Conservation (phyloP, 1,140 invertebrate species). For the Pachyrhynchus sulphureomaculatus region DNA sequence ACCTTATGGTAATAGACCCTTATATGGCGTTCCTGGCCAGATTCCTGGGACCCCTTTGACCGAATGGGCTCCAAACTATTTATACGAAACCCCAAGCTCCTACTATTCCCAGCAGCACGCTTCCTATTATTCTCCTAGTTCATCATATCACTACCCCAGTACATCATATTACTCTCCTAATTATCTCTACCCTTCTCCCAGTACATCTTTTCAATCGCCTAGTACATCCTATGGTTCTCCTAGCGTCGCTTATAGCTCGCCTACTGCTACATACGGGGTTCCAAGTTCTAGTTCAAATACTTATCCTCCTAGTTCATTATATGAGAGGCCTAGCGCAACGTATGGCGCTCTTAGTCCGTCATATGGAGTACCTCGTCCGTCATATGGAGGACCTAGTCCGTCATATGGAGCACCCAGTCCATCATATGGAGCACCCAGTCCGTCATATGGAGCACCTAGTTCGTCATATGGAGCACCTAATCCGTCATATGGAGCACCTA, state of each 20-base stretch:
- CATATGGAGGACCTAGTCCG: too few species aligned
- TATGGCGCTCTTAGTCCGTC: conserved; percentile 10
- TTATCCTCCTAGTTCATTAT: conserved; percentile 6
- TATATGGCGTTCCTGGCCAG: conserved; percentile 16
- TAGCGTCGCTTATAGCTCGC: conserved; percentile 10
- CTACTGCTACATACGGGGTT: conserved; percentile 9
- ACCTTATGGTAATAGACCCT: conserved; percentile 27
- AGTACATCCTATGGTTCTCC: conserved; percentile 4
- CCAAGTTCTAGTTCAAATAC: conserved; percentile 3
- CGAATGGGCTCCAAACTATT: conserved; percentile 4
- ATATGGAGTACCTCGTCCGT: conserved; percentile 12
- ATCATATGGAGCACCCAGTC: conserved; percentile 15
- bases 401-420: too few species aligned
- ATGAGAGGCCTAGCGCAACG: conserved; percentile 5
- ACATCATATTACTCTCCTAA: not conserved
- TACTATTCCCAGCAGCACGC: not conserved
- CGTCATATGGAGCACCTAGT: conserved; percentile 8
- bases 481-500: conserved; percentile 13
- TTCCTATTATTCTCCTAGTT: not conserved
- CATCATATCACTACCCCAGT: not conserved
- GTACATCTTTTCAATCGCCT: conserved; percentile 1
- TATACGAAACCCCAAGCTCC: not conserved
- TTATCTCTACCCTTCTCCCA: not conserved
- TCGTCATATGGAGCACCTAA: conserved; percentile 9
- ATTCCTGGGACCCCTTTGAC: conserved; percentile 2